A percentile compares a stretch with the other conserved stretches of the same genome.
These are phyloP conservation scores for Euphydryas editha DNA, from an alignment of 2,888 invertebrate genomes.

Conservation along the genomic window DNA sequence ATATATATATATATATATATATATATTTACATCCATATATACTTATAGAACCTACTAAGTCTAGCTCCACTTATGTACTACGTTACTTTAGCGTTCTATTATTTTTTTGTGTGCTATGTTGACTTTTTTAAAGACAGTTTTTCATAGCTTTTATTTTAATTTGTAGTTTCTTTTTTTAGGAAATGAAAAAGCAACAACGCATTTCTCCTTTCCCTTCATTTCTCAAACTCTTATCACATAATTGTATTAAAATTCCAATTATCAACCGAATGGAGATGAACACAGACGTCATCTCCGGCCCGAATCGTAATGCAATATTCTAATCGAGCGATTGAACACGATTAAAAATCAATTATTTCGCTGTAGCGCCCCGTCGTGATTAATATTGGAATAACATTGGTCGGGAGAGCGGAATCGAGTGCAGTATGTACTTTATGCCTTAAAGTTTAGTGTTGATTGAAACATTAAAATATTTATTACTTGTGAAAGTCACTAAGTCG, in stretches of 20 bases:
- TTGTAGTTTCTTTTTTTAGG: too few species aligned
- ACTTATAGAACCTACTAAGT: too few species aligned
- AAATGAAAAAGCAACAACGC: too few species aligned
- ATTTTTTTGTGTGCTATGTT: too few species aligned
- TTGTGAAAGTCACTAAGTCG: too few species aligned
- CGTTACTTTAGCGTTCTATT: too few species aligned
- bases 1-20: too few species aligned
- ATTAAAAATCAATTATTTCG: constrained; percentile 53
- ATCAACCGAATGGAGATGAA: constrained; percentile 15
- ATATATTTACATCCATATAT: too few species aligned
- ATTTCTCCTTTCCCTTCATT: background rate
- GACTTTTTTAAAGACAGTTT: too few species aligned
- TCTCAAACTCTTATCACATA: constrained; percentile 6
- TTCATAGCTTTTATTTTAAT: too few species aligned
- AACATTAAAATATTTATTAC: background rate
- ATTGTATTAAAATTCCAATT: constrained; percentile 26
- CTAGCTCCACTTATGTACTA: too few species aligned
- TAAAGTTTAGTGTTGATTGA: background rate
- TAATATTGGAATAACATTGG: constrained; percentile 45
- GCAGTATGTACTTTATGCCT: constrained; percentile 2
- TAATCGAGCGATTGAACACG: constrained; percentile 49
- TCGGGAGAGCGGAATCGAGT: constrained; percentile 38
- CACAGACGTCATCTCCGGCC: constrained; percentile 42
- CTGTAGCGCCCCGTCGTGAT: constrained; percentile 37
- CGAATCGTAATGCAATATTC: constrained; percentile 47